Percentiles rank a stretch among this genome's conserved stretches.
Evolutionary conservation across 1,140 invertebrate genomes (phyloP).

Genomic region (Formica exsecta): DNA sequence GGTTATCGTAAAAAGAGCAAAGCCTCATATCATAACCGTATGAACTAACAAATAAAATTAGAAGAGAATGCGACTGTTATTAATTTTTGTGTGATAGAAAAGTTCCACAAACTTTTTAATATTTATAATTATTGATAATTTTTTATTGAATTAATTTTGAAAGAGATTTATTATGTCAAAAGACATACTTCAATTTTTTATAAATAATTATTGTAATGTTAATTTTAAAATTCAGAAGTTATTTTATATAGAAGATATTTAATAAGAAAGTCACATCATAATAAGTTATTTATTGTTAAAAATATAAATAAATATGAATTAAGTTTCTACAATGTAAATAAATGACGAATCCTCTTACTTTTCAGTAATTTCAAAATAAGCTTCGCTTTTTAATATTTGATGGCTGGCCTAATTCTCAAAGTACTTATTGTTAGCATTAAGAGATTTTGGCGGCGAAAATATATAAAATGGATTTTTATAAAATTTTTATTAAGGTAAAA

Average conservation of each 20-base stretch:
- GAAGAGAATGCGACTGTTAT: not conserved
- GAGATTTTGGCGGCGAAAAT: no score
- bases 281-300: not conserved
- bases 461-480: no score
- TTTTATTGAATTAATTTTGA: not conserved
- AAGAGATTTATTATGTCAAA: no score
- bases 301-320: not conserved
- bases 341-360: not conserved
- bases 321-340: not conserved
- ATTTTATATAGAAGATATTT: not conserved
- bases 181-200: no score
- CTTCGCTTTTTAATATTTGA: not conserved
- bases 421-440: not conserved
- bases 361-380: not conserved
- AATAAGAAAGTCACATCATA: not conserved
- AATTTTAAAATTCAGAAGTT: not conserved
- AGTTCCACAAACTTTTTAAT: not conserved
- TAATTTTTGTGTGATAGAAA: not conserved
- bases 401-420: not conserved
- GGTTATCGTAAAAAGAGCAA: constrained; percentile 8
- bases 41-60: not conserved
- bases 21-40: constrained; percentile 20
- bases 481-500: no score
- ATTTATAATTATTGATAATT: not conserved
- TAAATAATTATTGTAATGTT: not conserved